Evolutionary conservation across 2,888 invertebrate species (phyloP).

Genomic region (Lepidonotus clava): DNA sequence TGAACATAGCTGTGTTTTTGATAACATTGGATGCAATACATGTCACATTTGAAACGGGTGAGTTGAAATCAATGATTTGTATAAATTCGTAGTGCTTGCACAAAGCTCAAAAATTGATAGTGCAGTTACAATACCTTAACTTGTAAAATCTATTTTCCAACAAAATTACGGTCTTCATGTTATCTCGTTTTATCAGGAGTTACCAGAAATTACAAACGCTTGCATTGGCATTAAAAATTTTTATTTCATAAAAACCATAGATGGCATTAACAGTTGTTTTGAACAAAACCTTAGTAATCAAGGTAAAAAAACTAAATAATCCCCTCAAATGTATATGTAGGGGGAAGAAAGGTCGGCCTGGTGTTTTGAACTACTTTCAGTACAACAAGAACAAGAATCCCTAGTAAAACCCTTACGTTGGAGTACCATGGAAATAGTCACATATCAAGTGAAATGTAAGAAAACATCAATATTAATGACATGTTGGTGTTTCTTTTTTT

Average conservation of each 20-base stretch:
- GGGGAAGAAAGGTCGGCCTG: slow-evolving; percentile 32
- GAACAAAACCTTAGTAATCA: slow-evolving; percentile 58
- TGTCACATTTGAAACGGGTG: no score
- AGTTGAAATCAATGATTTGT: no score
- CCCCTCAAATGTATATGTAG: slow-evolving; percentile 16
- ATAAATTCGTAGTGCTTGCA: background rate
- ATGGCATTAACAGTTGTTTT: slow-evolving; percentile 58
- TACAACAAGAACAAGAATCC: slow-evolving; percentile 43
- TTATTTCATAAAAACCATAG: slow-evolving; percentile 59
- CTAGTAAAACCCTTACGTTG: slow-evolving; percentile 44
- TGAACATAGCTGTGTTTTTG: no score
- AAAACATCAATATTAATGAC: slow-evolving; percentile 49
- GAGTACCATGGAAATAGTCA: slow-evolving; percentile 45
- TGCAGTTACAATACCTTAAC: no score
- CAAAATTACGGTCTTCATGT: no score
- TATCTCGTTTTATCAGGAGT: no score
- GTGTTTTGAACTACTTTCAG: slow-evolving; percentile 50
- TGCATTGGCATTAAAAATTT: slow-evolving; percentile 54
- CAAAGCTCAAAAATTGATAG: background rate
- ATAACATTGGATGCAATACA: no score
- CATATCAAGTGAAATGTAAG: slow-evolving; percentile 54
- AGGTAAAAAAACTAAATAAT: slow-evolving; percentile 53
- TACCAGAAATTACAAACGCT: slow-evolving; percentile 25
- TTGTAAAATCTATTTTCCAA: no score
- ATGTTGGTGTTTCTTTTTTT: slow-evolving; percentile 45